Evolutionary conservation across 1,140 invertebrate species (phyloP), one percentile per base, ranked within the genome.

Genomic region (Sinella curviseta): DNA sequence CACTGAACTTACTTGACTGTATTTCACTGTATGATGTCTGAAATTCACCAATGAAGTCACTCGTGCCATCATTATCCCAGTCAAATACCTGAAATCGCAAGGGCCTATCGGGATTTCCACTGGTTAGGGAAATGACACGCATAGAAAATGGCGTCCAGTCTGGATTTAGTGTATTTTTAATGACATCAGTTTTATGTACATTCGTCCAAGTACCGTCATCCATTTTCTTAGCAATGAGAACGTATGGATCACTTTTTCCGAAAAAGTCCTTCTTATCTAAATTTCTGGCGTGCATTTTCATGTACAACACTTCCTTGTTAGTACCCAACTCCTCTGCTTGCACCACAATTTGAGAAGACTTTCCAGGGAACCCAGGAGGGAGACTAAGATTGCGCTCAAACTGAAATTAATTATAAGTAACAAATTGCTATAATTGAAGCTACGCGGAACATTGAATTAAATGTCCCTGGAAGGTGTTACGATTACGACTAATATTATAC

Each of bases 221-320:
- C 82, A 88, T 87, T 24, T 85, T 82, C 77, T 88, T 85, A 76
- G 86, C 86, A 82, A 91, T 88, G 33, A 87, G 85, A 26, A 91
- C 82, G 84, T 89, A 91, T 3, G 90, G 89, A 84, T 90, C 89
- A 48, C 88, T 88, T 83, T 90, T 90, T 55, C 89, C 88, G 83
- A 90, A 89, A 60, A 88, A 88, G 81, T 89, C 88, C 81, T 89
- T 90, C 82, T 90, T 89, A 78, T 90, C 88, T 67, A 91, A 80
- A 17, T 88, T 86, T 36, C 82, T 83, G 8, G 85, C 90, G 84
- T 85, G 85, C 60, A 90, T 84, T 28, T 89, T 86, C 67, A 91
- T 82, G 20, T 85, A 85, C 8, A 89, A 83, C 60, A 87, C 84
- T 85, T 91, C 89, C 84, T 89, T 88, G 77, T 86, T 88, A 34